A percentile compares a stretch with the other conserved stretches of the same genome.
Conservation (phyloP, 2,113 vertebrate species). For the Malurus alboscapulatus region DNA sequence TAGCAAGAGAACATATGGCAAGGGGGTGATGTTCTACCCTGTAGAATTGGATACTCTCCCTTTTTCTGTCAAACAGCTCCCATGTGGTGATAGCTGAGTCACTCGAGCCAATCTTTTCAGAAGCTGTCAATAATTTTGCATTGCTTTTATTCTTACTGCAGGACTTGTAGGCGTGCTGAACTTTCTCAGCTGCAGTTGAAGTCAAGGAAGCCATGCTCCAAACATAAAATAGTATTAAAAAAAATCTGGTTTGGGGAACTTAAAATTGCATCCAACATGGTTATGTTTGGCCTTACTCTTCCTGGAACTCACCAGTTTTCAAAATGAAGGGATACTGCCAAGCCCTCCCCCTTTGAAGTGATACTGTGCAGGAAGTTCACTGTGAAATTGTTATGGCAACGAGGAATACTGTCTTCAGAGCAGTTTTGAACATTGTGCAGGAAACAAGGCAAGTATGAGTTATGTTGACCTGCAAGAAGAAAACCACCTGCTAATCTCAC, state of each 20-base stretch:
- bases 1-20: constrained; percentile 6
- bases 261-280: not conserved
- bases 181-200: not conserved
- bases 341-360: not conserved
- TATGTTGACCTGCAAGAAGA: not conserved
- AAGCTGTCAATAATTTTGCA: constrained; percentile 26
- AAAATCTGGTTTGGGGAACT: not conserved
- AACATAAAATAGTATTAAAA: not conserved
- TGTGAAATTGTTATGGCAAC: not conserved
- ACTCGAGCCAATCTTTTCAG: not conserved
- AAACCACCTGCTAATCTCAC: not conserved
- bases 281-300: not conserved
- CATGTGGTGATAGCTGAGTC: constrained; percentile 21
- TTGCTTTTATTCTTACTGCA: constrained; percentile 30
- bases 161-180: constrained; percentile 4
- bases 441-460: not conserved
- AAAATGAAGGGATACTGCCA: not conserved
- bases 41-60: constrained; percentile 11
- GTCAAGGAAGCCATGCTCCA: not conserved
- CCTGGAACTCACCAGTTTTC: not conserved
- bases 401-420: not conserved
- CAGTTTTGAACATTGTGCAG: not conserved
- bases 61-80: constrained; percentile 32
- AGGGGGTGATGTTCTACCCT: not conserved
- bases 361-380: not conserved